A percentile compares a stretch with the other conserved stretches of the same genome.
Conservation (phyloP, 2,797 vertebrate genomes). For the Rhodeus uyekii region DNA sequence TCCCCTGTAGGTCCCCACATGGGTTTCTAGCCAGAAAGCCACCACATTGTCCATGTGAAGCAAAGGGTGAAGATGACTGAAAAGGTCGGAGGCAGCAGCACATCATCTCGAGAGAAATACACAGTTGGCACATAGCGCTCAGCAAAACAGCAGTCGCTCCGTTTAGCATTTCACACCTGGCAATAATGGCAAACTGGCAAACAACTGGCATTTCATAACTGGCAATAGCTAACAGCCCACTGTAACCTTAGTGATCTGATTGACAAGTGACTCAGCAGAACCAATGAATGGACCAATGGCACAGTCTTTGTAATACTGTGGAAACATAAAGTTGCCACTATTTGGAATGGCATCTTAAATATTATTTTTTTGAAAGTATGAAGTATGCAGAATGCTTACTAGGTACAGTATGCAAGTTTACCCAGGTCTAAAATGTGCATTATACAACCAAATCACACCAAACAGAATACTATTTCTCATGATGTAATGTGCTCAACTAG, state of each 20-base stretch:
- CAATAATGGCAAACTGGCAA: no score
- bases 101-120: conserved; percentile 17
- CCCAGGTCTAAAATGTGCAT: not conserved
- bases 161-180: not conserved
- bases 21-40: not conserved
- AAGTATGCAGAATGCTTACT: not conserved
- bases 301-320: not conserved
- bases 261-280: conserved; percentile 30
- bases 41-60: conserved; percentile 32
- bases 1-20: conserved; percentile 1
- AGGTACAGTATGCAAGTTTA: not conserved
- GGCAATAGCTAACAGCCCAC: not conserved
- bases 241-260: conserved; percentile 24
- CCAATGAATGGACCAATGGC: not conserved
- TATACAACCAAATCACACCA: not conserved
- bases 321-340: not conserved
- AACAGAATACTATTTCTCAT: not conserved
- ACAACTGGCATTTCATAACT: conserved; percentile 2
- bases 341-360: not conserved
- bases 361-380: not conserved
- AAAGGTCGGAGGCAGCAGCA: conserved; percentile 64
- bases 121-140: not conserved
- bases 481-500: not conserved
- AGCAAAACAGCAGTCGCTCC: not conserved
- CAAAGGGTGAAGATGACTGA: conserved; percentile 50